Conservation (phyloP, 2,113 vertebrate species). For the Grammomys dolichurus region DNA sequence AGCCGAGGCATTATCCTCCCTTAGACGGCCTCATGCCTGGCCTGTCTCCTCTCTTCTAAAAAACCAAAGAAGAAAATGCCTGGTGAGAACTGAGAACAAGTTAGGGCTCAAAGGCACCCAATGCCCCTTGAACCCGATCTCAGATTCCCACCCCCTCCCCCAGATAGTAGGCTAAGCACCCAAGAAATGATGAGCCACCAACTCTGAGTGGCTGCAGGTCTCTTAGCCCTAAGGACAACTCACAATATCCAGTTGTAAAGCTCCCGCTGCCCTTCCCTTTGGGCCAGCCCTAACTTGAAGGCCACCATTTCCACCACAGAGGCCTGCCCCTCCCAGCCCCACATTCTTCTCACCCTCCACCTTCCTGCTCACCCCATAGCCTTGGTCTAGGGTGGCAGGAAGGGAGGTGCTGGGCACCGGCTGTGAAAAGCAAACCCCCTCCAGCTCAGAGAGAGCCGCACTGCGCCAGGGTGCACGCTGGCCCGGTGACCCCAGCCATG, state of each 20-base stretch:
- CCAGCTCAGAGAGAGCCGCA: background rate
- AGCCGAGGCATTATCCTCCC: background rate
- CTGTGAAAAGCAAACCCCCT: constrained; percentile 3
- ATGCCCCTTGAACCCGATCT: background rate
- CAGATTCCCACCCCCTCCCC: background rate
- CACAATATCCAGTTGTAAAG: background rate
- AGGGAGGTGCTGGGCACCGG: constrained; percentile 76
- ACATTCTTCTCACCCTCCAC: background rate
- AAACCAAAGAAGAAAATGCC: background rate
- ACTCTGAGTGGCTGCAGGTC: background rate
- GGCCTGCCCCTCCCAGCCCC: background rate
- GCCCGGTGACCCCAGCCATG: constrained; percentile 19
- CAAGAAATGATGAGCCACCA: background rate
- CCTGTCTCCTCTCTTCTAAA: background rate
- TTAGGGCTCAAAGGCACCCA: background rate
- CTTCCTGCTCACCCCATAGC: constrained; percentile 62
- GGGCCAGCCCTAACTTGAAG: background rate
- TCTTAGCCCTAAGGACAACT: background rate
- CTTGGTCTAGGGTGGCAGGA: constrained; percentile 64
- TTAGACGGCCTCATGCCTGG: background rate
- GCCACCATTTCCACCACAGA: background rate
- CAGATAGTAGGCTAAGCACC: background rate
- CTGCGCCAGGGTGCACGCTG: background rate
- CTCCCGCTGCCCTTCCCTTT: background rate
- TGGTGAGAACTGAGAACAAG: no score